phyloP scores from a whole-genome alignment of 2,888 invertebrate genomes.

The Agrochola macilenta region DNA sequence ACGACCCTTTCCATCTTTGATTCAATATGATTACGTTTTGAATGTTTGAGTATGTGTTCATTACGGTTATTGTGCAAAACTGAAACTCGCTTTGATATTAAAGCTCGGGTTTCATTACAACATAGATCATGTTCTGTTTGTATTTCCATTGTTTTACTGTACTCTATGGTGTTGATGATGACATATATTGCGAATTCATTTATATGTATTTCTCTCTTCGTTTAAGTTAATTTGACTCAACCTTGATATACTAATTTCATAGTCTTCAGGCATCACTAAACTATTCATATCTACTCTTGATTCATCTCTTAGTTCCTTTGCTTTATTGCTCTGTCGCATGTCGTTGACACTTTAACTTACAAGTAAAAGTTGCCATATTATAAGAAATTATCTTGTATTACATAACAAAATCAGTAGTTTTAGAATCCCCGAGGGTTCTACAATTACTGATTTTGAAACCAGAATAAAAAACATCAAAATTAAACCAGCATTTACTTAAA shows the following conservation, averaged over 20 bases:
- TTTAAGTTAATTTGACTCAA: background rate
- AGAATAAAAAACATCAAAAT: background rate
- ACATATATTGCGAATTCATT: slow-evolving; percentile 1
- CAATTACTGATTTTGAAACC: background rate
- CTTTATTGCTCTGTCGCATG: no score
- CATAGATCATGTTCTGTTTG: slow-evolving; percentile 17
- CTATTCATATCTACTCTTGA: background rate
- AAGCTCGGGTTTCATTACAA: slow-evolving; percentile 27
- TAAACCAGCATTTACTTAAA: background rate
- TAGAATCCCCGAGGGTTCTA: background rate
- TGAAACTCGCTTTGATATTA: slow-evolving; percentile 24
- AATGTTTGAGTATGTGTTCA: slow-evolving; percentile 53
- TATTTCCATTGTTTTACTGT: slow-evolving; percentile 1
- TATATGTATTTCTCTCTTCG: background rate
- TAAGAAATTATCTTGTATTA: background rate
- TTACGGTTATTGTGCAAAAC: slow-evolving; percentile 44
- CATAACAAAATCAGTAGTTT: no score
- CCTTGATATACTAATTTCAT: background rate
- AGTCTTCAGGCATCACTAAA: background rate
- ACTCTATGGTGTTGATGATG: background rate
- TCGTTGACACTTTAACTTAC: background rate
- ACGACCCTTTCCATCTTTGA: slow-evolving; percentile 64
- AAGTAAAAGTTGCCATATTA: background rate
- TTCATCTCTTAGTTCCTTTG: no score
- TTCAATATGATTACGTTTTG: slow-evolving; percentile 60